These are phyloP conservation scores for Asarcornis scutulata DNA, from an alignment of 2,113 vertebrate species.

Conservation along the genomic window DNA sequence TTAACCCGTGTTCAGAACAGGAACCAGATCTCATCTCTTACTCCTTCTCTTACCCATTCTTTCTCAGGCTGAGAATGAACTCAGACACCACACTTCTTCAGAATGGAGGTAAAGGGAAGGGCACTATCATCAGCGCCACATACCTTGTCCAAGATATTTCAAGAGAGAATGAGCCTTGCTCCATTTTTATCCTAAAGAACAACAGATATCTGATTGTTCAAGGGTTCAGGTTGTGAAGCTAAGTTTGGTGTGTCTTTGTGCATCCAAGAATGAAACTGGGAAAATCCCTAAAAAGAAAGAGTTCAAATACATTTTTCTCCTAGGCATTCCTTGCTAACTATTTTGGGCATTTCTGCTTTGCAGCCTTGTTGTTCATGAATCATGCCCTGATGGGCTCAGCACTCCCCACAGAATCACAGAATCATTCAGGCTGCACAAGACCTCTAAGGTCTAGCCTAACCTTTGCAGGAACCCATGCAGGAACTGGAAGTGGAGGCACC, in stretches of 20 bases:
- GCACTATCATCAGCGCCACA: fast-evolving
- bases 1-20: background rate
- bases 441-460: no score
- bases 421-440: no score
- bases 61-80: background rate
- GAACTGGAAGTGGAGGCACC: background rate
- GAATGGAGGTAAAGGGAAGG: background rate
- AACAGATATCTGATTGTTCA: background rate
- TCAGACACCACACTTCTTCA: background rate
- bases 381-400: background rate
- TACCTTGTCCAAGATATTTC: background rate
- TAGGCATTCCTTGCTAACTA: background rate
- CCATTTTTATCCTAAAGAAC: background rate
- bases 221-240: background rate
- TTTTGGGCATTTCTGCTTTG: background rate
- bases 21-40: background rate
- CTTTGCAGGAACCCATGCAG: background rate
- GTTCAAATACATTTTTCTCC: background rate
- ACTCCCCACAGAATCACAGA: background rate
- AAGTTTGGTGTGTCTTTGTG: background rate
- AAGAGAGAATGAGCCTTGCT: background rate
- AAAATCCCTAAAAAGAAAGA: background rate
- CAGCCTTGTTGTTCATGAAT: background rate
- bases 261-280: background rate
- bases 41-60: background rate